Percentiles rank a stretch among this genome's conserved stretches.
Evolutionary conservation across 2,888 invertebrate genomes (phyloP).

Genomic region (Lasius platythorax): DNA sequence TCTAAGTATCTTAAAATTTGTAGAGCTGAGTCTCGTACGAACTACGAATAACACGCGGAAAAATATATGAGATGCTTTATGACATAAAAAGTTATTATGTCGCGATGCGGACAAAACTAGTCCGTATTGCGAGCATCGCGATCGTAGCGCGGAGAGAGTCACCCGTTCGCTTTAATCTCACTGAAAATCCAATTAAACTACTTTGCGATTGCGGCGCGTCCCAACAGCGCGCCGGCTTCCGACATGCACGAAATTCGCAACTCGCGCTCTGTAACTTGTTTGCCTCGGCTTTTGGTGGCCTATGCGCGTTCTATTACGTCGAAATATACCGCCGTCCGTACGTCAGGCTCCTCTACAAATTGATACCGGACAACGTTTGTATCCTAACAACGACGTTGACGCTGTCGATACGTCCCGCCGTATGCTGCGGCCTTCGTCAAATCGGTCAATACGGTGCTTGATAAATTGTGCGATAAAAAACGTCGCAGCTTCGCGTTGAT

Average conservation of each 20-base stretch:
- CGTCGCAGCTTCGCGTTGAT: conserved; percentile 39
- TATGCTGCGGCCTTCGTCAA: conserved; percentile 47
- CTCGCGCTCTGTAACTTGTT: conserved; percentile 70
- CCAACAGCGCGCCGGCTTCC: conserved; percentile 70
- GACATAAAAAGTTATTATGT: conserved; percentile 57
- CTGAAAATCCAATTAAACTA: conserved; percentile 82
- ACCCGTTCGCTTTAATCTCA: conserved; percentile 78
- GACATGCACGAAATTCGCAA: conserved; percentile 76
- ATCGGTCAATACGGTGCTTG: conserved; percentile 54
- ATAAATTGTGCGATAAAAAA: conserved; percentile 55
- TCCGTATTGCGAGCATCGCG: conserved; percentile 70
- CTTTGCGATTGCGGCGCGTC: conserved; percentile 76
- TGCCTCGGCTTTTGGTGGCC: conserved; percentile 66
- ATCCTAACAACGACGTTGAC: conserved; percentile 71
- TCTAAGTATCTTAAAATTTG: neutral
- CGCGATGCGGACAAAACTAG: conserved; percentile 23
- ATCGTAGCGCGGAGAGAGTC: conserved; percentile 59
- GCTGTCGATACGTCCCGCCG: conserved; percentile 55
- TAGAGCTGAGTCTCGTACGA: neutral
- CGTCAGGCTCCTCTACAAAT: conserved; percentile 68
- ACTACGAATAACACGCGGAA: neutral
- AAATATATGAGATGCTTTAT: conserved; percentile 1
- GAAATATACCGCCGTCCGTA: conserved; percentile 71
- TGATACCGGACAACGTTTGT: conserved; percentile 71
- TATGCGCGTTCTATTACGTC: conserved; percentile 70